A percentile compares a stretch with the other conserved stretches of the same genome.
Evolutionary conservation across 2,797 vertebrate genomes (phyloP).

Genomic region (Myiotriccus ornatus): DNA sequence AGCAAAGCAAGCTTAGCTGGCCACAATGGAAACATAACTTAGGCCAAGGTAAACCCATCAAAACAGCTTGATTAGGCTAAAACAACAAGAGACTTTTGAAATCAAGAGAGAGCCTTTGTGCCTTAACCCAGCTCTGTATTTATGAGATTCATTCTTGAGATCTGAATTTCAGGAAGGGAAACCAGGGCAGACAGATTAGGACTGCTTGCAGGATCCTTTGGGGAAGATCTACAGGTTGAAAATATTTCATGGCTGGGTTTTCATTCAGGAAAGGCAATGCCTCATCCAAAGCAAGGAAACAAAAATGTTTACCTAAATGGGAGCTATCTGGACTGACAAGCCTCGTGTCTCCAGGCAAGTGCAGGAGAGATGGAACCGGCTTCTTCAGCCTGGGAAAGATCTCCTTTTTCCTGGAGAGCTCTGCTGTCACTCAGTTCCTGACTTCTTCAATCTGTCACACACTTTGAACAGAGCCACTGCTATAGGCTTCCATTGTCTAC

Average conservation of each 20-base stretch:
- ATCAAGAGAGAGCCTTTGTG: not conserved
- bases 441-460: not conserved
- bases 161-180: not conserved
- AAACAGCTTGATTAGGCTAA: slow-evolving; percentile 7
- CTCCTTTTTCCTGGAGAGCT: not conserved
- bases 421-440: not conserved
- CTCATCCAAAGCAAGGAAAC: not conserved
- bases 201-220: not conserved
- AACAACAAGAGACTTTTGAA: not conserved
- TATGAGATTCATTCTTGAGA: not conserved
- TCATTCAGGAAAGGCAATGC: not conserved
- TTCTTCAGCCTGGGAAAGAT: not conserved
- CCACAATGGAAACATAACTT: not conserved
- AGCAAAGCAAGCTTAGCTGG: slow-evolving; percentile 19
- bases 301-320: not conserved
- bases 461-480: not conserved
- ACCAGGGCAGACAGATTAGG: not conserved
- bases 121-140: not conserved
- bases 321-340: not conserved
- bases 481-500: not conserved
- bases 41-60: slow-evolving; percentile 22
- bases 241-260: not conserved
- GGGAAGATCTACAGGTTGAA: not conserved
- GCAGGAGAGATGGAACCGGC: not conserved
- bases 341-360: not conserved